phyloP scores from a whole-genome alignment of 2,888 invertebrate species.

The Drosophila nr. perissopoda region DNA sequence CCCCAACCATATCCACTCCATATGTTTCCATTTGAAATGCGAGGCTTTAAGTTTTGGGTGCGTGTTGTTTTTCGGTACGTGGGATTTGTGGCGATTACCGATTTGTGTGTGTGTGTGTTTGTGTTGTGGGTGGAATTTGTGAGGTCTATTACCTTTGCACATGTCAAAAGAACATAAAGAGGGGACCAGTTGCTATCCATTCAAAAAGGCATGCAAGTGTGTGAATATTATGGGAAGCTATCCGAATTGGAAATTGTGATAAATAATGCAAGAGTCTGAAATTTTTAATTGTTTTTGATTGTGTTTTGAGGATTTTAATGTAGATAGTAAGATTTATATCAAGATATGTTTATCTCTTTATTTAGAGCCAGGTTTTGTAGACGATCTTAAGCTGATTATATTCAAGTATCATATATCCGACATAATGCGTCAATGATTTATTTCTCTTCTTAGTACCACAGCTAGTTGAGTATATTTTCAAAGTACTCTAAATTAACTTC shows the following conservation, averaged over 20 bases:
- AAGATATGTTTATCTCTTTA: background rate
- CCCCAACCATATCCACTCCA: slow-evolving; percentile 1
- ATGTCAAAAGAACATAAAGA: slow-evolving; percentile 9
- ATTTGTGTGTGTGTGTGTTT: background rate
- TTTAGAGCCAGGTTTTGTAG: background rate
- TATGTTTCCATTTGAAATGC: slow-evolving; percentile 30
- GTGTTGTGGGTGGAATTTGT: slow-evolving; percentile 48
- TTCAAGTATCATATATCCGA: slow-evolving; percentile 8
- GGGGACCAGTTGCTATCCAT: slow-evolving; percentile 12
- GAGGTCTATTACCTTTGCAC: slow-evolving; percentile 32
- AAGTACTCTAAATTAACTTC: too few relatives aligned
- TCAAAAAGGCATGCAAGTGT: slow-evolving; percentile 11
- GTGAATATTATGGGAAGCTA: background rate
- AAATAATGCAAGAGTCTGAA: background rate
- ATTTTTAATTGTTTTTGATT: background rate
- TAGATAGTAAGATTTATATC: background rate
- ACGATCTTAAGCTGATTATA: background rate
- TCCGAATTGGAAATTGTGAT: background rate
- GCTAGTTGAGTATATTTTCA: background rate
- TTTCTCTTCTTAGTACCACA: background rate
- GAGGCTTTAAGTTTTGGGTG: slow-evolving; percentile 43
- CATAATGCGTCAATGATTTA: background rate
- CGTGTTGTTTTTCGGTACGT: slow-evolving; percentile 45
- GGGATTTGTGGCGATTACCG: slow-evolving; percentile 51
- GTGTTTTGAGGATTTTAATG: background rate